Percentiles rank a stretch among this genome's conserved stretches.
Conservation (phyloP, 2,888 invertebrate species). For the Drosophila atroscutellata region DNA sequence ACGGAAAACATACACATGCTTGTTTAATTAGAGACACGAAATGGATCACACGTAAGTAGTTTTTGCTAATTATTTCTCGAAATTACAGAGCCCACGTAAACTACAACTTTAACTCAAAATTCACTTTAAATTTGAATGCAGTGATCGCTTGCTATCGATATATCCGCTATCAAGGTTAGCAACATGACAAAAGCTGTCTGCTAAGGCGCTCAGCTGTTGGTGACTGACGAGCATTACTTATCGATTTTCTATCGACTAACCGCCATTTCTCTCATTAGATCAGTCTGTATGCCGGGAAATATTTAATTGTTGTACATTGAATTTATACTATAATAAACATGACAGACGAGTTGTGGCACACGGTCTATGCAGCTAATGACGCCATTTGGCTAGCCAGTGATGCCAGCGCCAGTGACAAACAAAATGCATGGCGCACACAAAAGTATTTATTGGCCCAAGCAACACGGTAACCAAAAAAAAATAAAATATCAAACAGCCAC, state of each 20-base stretch:
- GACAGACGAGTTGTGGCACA: constrained; percentile 14
- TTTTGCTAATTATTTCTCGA: not conserved
- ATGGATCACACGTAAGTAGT: no score
- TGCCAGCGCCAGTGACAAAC: constrained; percentile 17
- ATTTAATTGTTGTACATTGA: not conserved
- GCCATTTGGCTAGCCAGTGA: constrained; percentile 13
- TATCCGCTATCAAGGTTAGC: not conserved
- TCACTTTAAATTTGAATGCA: not conserved
- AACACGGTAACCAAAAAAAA: constrained; percentile 34
- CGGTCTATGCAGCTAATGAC: constrained; percentile 36
- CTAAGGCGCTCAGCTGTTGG: not conserved
- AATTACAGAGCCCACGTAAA: not conserved
- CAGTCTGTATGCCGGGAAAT: constrained; percentile 20
- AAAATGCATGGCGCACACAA: constrained; percentile 68
- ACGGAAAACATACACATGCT: not conserved
- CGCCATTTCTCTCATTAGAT: constrained; percentile 14
- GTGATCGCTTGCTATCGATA: constrained; percentile 36
- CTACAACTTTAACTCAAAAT: no score
- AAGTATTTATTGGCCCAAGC: constrained; percentile 54
- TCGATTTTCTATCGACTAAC: constrained; percentile 31
- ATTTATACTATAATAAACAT: constrained; percentile 5
- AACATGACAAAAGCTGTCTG: constrained; percentile 32
- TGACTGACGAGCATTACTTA: not conserved
- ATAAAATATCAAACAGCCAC: no score
- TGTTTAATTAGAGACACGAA: no score